Percentiles rank a stretch among this genome's conserved stretches.
Evolutionary conservation across 2,888 invertebrate genomes (phyloP).

Genomic region (Acholoe squamosa): DNA sequence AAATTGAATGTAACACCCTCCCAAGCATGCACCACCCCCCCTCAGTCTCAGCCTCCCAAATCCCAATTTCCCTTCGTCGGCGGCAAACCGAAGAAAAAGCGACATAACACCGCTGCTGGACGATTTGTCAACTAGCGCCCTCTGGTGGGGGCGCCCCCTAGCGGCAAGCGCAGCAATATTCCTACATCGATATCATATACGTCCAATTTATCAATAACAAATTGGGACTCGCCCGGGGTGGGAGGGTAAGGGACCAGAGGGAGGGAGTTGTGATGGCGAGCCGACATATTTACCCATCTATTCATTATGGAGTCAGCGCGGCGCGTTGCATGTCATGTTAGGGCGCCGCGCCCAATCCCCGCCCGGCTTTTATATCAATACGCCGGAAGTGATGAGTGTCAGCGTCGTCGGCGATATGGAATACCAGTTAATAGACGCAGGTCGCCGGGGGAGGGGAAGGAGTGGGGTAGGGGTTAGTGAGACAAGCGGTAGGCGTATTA

Average conservation of each 20-base stretch:
- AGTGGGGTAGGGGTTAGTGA: background rate
- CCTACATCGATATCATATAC: conserved; percentile 55
- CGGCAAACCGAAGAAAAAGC: conserved; percentile 6
- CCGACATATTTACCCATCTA: conserved; percentile 48
- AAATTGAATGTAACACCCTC: conserved; percentile 19
- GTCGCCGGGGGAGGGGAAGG: background rate
- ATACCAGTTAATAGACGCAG: conserved; percentile 35
- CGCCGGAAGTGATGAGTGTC: conserved; percentile 11
- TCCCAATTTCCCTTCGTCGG: background rate
- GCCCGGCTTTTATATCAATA: conserved; percentile 53
- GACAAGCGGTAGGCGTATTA: background rate
- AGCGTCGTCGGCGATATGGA: conserved; percentile 43
- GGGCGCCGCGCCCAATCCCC: background rate
- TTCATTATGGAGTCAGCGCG: conserved; percentile 43
- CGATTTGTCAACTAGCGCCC: conserved; percentile 33
- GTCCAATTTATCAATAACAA: conserved; percentile 57
- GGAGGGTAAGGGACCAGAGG: background rate
- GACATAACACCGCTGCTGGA: conserved; percentile 5
- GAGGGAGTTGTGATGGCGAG: background rate
- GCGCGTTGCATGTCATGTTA: background rate
- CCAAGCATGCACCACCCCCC: background rate
- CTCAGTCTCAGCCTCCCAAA: background rate
- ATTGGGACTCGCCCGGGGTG: conserved; percentile 13
- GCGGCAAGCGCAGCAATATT: background rate
- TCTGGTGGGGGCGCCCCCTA: conserved; percentile 24